Conservation (phyloP, 2,888 invertebrate genomes). For the Chymomyza caudatula region DNA sequence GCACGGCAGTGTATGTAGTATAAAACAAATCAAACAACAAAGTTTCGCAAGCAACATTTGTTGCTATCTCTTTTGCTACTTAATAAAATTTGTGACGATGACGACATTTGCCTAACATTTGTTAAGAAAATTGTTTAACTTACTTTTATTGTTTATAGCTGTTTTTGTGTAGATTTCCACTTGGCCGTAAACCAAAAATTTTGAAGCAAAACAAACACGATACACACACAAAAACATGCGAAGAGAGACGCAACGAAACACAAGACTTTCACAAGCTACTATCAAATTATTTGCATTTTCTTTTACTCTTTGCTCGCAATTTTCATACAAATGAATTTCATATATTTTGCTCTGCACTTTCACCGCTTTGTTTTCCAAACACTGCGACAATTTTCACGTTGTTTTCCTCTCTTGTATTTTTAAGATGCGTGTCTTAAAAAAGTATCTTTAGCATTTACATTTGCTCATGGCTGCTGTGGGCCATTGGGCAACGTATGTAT, state of each 20-base stretch:
- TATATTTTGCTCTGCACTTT: slow-evolving; percentile 45
- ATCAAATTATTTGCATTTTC: slow-evolving; percentile 36
- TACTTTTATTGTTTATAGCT: not conserved
- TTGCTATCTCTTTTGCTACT: not conserved
- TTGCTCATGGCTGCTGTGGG: slow-evolving; percentile 10
- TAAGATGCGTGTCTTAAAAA: slow-evolving; percentile 15
- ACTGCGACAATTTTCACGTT: slow-evolving; percentile 51
- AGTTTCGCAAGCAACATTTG: slow-evolving; percentile 43
- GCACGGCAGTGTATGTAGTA: too few relatives aligned
- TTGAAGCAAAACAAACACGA: not conserved
- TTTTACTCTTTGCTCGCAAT: slow-evolving; percentile 45
- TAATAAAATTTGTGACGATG: not conserved
- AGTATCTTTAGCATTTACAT: slow-evolving; percentile 18
- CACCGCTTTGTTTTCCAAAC: slow-evolving; percentile 39
- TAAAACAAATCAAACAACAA: slow-evolving; percentile 48
- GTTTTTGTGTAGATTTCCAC: not conserved
- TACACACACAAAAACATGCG: not conserved
- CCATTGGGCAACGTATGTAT: slow-evolving; percentile 19
- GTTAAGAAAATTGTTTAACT: not conserved
- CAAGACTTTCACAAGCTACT: not conserved
- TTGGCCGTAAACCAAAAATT: not conserved
- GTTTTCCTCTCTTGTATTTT: slow-evolving; percentile 36
- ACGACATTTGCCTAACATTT: not conserved
- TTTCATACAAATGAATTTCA: slow-evolving; percentile 6
- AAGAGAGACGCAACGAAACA: not conserved